Percentiles rank a stretch among this genome's conserved stretches.
These are phyloP conservation scores for Phragmatobia fuliginosa DNA, from an alignment of 2,888 invertebrate genomes.

Conservation along the genomic window DNA sequence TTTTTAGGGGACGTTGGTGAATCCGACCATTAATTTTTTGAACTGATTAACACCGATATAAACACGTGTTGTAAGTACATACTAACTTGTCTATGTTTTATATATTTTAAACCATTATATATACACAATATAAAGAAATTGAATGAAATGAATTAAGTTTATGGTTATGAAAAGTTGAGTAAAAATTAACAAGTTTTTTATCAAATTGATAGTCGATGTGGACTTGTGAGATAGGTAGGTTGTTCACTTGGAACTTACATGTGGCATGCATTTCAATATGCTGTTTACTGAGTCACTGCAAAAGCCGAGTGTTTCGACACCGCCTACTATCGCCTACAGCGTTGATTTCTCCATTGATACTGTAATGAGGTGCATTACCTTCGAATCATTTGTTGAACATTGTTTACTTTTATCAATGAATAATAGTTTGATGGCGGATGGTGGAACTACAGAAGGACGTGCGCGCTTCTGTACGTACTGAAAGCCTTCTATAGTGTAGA, in stretches of 20 bases:
- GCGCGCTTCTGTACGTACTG: slow-evolving; percentile 39
- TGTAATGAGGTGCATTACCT: slow-evolving; percentile 72
- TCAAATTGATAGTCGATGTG: not conserved
- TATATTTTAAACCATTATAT: too few species aligned
- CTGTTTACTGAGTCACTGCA: slow-evolving; percentile 68
- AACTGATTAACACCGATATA: not conserved
- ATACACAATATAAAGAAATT: too few species aligned
- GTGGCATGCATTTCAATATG: slow-evolving; percentile 68
- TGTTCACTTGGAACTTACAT: slow-evolving; percentile 26
- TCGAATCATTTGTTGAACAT: slow-evolving; percentile 62
- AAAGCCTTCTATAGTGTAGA: slow-evolving; percentile 35
- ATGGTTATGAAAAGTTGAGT: not conserved
- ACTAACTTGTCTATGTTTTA: too few species aligned
- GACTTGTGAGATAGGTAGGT: not conserved
- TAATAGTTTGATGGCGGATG: slow-evolving; percentile 64
- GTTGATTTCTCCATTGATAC: slow-evolving; percentile 81
- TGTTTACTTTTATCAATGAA: slow-evolving; percentile 79
- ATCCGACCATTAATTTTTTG: too few species aligned
- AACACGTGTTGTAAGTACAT: too few species aligned
- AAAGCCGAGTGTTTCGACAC: slow-evolving; percentile 69
- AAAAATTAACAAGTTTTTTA: not conserved
- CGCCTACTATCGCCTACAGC: slow-evolving; percentile 67
- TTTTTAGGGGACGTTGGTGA: too few species aligned
- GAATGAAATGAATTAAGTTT: too few species aligned
- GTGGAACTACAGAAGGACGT: slow-evolving; percentile 57